These are phyloP conservation scores for Gadus chalcogrammus DNA, from an alignment of 2,113 vertebrate genomes.

Conservation along the genomic window DNA sequence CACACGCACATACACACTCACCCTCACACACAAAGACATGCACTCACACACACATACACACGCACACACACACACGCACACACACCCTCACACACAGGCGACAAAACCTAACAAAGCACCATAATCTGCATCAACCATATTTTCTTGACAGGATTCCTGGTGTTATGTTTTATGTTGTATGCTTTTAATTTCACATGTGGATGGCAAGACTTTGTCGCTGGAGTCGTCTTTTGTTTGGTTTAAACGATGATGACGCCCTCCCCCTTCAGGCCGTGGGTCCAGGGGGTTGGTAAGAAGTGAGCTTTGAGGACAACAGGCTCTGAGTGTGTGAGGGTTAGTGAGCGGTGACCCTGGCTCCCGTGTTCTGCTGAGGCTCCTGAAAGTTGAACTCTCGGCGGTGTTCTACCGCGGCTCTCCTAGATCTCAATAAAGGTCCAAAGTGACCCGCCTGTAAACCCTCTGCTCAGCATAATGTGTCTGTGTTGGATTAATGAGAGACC, in stretches of 20 bases:
- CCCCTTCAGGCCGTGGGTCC: no score
- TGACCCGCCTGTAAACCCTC: constrained; percentile 71
- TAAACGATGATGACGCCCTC: no score
- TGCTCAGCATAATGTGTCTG: constrained; percentile 70
- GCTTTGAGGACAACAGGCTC: constrained; percentile 24
- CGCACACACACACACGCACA: no score
- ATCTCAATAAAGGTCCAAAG: constrained; percentile 72
- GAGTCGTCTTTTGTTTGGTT: no score
- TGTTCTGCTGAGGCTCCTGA: constrained; percentile 37
- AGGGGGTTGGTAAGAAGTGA: no score
- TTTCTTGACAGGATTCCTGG: no score
- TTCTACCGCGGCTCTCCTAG: constrained; percentile 57
- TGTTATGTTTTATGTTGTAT: constrained; percentile 6
- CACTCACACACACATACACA: not conserved
- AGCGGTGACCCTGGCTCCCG: constrained; percentile 47
- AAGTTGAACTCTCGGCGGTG: constrained; percentile 48
- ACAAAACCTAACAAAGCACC: constrained; percentile 14
- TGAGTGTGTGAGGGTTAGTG: constrained; percentile 26
- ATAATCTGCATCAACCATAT: not conserved
- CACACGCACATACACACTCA: not conserved
- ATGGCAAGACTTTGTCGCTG: not conserved
- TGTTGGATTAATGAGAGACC: constrained; percentile 78
- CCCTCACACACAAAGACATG: no score
- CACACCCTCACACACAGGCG: no score
- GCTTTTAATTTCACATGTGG: constrained; percentile 4